These are phyloP conservation scores for Sphaeramia orbicularis DNA, from an alignment of 2,797 vertebrate species.

Conservation along the genomic window DNA sequence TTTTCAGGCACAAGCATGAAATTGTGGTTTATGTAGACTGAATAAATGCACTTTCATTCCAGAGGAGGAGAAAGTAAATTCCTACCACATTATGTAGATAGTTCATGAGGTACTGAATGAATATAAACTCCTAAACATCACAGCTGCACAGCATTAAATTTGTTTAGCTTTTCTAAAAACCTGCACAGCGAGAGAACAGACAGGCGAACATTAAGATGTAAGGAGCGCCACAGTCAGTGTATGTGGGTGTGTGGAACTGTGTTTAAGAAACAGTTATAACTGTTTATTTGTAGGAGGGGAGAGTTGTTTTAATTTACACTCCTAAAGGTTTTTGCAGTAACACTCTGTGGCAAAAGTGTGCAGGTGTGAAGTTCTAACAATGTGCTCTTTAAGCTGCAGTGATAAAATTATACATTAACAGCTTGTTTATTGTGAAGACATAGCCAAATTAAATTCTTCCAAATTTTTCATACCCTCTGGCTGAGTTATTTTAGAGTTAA, in stretches of 20 bases:
- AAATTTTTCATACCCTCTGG: no score
- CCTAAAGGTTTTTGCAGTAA: not conserved
- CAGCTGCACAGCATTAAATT: slow-evolving; percentile 5
- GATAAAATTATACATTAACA: slow-evolving; percentile 24
- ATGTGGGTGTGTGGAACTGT: not conserved
- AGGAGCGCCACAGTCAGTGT: not conserved
- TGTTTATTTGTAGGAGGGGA: not conserved
- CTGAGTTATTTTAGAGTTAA: not conserved
- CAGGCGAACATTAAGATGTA: slow-evolving; percentile 7
- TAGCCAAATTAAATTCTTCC: no score
- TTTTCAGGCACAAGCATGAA: slow-evolving; percentile 41
- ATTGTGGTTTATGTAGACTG: slow-evolving; percentile 34
- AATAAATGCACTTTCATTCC: slow-evolving; percentile 28
- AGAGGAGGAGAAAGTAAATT: not conserved
- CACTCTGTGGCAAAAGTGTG: not conserved
- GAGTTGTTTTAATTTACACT: slow-evolving; percentile 1
- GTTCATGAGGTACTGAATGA: slow-evolving; percentile 54
- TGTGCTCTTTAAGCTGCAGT: slow-evolving; percentile 11
- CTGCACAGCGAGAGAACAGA: not conserved
- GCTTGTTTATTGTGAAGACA: slow-evolving; percentile 20
- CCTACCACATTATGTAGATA: slow-evolving; percentile 40
- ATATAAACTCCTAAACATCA: slow-evolving; percentile 51
- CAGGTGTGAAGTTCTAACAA: not conserved
- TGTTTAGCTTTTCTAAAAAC: slow-evolving; percentile 4
- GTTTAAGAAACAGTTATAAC: not conserved